Evolutionary conservation across 2,888 invertebrate species (phyloP).

Genomic region (Terebella lapidaria): DNA sequence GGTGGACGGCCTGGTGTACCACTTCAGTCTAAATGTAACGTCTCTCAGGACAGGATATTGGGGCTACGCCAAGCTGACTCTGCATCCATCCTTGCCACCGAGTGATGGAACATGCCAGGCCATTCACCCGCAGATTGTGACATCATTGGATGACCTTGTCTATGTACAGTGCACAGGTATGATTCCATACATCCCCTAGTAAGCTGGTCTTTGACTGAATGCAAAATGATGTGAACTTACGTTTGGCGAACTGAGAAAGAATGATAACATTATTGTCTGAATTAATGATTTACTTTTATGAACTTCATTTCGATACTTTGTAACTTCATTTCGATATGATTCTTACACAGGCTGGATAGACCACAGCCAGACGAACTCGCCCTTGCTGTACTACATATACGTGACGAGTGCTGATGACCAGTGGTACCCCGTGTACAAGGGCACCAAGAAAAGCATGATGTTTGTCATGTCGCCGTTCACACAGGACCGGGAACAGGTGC

Average conservation of each 20-base stretch:
- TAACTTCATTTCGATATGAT: too few relatives aligned
- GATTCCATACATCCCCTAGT: too few relatives aligned
- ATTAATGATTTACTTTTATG: too few relatives aligned
- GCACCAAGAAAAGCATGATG: not conserved
- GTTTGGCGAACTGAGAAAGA: too few relatives aligned
- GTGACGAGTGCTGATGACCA: not conserved
- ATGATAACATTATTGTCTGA: not conserved
- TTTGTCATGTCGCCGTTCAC: not conserved
- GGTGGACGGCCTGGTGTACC: not conserved
- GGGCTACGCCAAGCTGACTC: not conserved
- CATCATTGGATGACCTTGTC: not conserved
- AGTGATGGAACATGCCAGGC: not conserved
- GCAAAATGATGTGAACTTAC: too few relatives aligned
- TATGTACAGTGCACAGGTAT: not conserved
- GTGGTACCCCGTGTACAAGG: not conserved
- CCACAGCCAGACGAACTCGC: not conserved
- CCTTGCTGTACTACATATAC: not conserved
- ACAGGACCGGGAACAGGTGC: not conserved
- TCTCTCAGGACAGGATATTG: not conserved
- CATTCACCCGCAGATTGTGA: not conserved
- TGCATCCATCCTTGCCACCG: not conserved
- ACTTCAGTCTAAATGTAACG: not conserved
- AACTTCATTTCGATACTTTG: too few relatives aligned
- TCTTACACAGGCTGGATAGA: not conserved
- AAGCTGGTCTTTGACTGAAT: too few relatives aligned